Base-by-base conservation (phyloP, 2,888 invertebrate species). In the Colletes collaris region DNA sequence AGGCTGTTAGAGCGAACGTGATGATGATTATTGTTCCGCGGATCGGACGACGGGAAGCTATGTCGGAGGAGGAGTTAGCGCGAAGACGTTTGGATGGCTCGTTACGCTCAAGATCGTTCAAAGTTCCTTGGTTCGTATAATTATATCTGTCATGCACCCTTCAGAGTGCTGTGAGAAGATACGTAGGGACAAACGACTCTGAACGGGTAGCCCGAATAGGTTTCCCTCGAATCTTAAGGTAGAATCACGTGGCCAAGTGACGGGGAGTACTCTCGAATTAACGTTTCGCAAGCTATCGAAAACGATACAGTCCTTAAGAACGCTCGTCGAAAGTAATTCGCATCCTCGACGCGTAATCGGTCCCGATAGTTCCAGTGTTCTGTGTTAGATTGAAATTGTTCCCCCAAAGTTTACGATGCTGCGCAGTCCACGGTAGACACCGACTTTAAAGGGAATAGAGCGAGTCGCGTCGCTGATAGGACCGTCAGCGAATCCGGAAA, bases 91-190 rank as follows among this genome's bases (percentile, higher is more conserved):
- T 46, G 68, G 79, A 46, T 52, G 78, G 53, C 74, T 79, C 63
- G 67, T 71, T 74, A 55, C 59, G 11, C 73, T 73, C 71, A 75
- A 69, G 74, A 77, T 64, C 68, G 76, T 78, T 80, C 73, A 69
- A 76, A 62, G 70, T 86, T 66, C 27, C 53, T n/a, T 81, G 85
- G 85, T 85, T 85, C 84, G 85, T 85, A 85, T 85, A 76, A 81
- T 68, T 56, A 71, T 71, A 75, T 59, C 75, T 71, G 68, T 71
- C 81, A 68, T 68, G 66, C 64, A 67, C 64, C 60, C 59, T 13
- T 46, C 63, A 16, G 59, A 37, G 75, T 55, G 75, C 55, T 11
- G 67, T 55, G 81, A 35, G 81, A 70, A 46, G 64, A 59, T 67
- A 58, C 37, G 62, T 67, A 67, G 19, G 40, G 55, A 52, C 13